phyloP scores from a whole-genome alignment of 2,113 vertebrate genomes.

The Bubo bubo region DNA sequence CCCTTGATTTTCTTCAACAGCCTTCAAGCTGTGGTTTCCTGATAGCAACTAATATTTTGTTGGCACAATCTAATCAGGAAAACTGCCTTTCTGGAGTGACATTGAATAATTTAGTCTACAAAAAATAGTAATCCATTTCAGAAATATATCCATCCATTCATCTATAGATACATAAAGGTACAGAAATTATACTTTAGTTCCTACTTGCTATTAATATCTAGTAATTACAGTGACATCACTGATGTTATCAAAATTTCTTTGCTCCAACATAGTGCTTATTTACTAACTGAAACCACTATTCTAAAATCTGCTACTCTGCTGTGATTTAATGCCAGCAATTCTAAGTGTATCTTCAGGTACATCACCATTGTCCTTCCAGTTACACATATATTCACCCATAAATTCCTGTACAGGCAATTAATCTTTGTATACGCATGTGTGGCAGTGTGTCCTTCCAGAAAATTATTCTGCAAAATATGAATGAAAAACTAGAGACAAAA shows the following conservation, averaged over 20 bases:
- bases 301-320: background rate
- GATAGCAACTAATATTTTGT: background rate
- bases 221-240: background rate
- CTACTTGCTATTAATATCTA: background rate
- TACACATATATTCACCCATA: background rate
- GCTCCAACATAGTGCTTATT: background rate
- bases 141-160: background rate
- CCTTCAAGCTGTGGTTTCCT: background rate
- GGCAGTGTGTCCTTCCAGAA: background rate
- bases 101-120: background rate
- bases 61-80: background rate
- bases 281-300: background rate
- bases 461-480: background rate
- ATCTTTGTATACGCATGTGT: background rate
- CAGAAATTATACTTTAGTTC: background rate
- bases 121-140: background rate
- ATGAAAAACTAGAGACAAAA: background rate
- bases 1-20: background rate
- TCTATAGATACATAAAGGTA: background rate
- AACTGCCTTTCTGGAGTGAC: background rate
- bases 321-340: background rate
- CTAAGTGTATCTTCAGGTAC: background rate
- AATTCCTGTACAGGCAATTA: background rate
- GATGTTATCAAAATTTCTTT: background rate
- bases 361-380: background rate